Evolutionary conservation across 2,113 vertebrate genomes (phyloP), one percentile per base, ranked within the genome.

Genomic region (Ammodramus savannarum): DNA sequence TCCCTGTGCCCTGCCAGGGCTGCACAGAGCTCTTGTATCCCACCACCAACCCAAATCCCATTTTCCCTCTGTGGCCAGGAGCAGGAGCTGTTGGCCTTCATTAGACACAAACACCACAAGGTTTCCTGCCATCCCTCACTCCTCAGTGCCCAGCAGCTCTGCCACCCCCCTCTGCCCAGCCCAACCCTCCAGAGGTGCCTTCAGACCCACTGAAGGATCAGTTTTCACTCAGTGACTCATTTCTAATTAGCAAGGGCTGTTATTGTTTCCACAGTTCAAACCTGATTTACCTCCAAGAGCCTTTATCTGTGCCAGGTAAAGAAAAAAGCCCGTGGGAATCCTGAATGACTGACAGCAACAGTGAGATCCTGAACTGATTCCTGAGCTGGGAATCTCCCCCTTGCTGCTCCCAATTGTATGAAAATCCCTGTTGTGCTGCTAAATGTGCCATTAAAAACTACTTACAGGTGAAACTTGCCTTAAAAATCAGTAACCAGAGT

Each of bases 1-100:
- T 17, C 4, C 1, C 36, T 16, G 9, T 6, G 55, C 51, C 59
- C 55, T 43, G 51, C 0, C 0, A 17, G 31, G 31, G 8, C 3
- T 26, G 62, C 36, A 58, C 1, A 1, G 46, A 54, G 13, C 59
- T 51, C 3, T 3, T 0, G 0, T 5, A 22, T 5, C 46, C 72
- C 43, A 59, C 25, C 36, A 36, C 18, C 11, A 32, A 39, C 10
- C 39, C 72, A 62, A 39, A 79, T 4, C 23, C 59, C 32, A 2
- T 21, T 48, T 54, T 39, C 54, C 31, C 9, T 20, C 46, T 6
- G 6, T 8, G 31, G 21, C 7, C 14, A 16, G 52, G 61, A 52
- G 38, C n/a, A 61, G 71, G 48, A 71, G 57, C 46, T 29, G 69
- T 22, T 20, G 15, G 34, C 29, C 62, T 73, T 23, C 25, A 2